phyloP scores from a whole-genome alignment of 2,888 invertebrate genomes.

The Cepaea hortensis region DNA sequence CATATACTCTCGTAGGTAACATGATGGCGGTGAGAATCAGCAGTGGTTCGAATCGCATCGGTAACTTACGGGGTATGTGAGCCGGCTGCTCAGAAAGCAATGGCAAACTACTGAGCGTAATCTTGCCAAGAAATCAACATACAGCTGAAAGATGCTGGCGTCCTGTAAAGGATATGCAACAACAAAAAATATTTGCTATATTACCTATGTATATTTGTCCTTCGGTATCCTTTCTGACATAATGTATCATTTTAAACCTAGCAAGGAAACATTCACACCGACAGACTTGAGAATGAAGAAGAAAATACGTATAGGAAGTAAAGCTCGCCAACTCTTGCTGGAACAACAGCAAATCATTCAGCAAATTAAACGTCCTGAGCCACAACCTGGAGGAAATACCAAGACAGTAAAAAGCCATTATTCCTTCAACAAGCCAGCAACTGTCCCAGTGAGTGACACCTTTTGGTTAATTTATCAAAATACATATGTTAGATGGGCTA shows the following conservation, averaged over 20 bases:
- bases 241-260: conserved; percentile 48
- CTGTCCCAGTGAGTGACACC: conserved; percentile 67
- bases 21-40: too few species aligned
- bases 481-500: neutral
- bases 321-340: conserved; percentile 62
- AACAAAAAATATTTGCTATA: too few species aligned
- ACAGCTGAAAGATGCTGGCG: too few species aligned
- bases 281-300: conserved; percentile 69
- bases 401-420: conserved; percentile 67
- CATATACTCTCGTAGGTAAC: too few species aligned
- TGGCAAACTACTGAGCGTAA: too few species aligned
- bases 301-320: conserved; percentile 65
- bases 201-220: too few species aligned
- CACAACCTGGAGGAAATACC: conserved; percentile 41
- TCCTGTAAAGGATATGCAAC: too few species aligned
- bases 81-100: too few species aligned
- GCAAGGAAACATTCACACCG: conserved; percentile 70
- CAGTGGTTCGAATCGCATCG: too few species aligned
- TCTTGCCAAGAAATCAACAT: too few species aligned
- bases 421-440: conserved; percentile 69
- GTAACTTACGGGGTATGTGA: too few species aligned
- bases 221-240: neutral
- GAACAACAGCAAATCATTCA: conserved; percentile 55
- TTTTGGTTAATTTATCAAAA: neutral
- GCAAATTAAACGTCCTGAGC: conserved; percentile 42